These are phyloP conservation scores for Drosophila bunnanda DNA, from an alignment of 2,888 invertebrate species.

Conservation along the genomic window DNA sequence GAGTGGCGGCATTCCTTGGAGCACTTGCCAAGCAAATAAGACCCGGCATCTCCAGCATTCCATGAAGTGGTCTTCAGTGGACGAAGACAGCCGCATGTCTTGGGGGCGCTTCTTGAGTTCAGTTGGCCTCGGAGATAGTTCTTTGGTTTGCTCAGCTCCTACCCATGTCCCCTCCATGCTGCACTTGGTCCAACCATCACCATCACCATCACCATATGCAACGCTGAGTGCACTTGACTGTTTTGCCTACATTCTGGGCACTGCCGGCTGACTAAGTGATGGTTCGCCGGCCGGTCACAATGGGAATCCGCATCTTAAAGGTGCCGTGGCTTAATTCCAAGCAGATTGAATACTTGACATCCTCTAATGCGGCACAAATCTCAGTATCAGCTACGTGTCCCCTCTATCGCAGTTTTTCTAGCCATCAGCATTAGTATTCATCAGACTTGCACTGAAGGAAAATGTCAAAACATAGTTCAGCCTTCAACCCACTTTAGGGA, in stretches of 20 bases:
- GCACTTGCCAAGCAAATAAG: conserved; percentile 57
- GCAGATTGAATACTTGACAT: conserved; percentile 46
- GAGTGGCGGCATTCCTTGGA: conserved; percentile 60
- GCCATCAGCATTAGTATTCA: conserved; percentile 30
- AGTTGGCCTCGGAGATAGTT: conserved; percentile 56
- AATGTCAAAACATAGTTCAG: too few species aligned
- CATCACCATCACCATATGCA: conserved; percentile 52
- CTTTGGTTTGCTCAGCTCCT: conserved; percentile 23
- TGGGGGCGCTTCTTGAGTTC: conserved; percentile 41
- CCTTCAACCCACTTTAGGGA: too few species aligned
- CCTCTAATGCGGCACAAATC: conserved; percentile 37
- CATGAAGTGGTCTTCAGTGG: conserved; percentile 39
- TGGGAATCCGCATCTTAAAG: conserved; percentile 53
- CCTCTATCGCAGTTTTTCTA: conserved; percentile 5
- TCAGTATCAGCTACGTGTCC: conserved; percentile 27
- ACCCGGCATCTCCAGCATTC: conserved; percentile 45
- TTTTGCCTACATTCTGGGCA: conserved; percentile 31
- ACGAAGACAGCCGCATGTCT: conserved; percentile 36
- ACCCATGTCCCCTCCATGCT: neutral
- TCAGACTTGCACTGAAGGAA: conserved; percentile 32
- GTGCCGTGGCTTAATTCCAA: conserved; percentile 49
- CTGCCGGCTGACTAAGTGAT: conserved; percentile 21
- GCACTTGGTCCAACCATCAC: conserved; percentile 11
- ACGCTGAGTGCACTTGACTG: conserved; percentile 58
- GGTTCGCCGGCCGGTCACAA: conserved; percentile 34